A percentile compares a stretch with the other conserved stretches of the same genome.
phyloP scores from a whole-genome alignment of 1,140 invertebrate species.

The Zaprionus taronus region DNA sequence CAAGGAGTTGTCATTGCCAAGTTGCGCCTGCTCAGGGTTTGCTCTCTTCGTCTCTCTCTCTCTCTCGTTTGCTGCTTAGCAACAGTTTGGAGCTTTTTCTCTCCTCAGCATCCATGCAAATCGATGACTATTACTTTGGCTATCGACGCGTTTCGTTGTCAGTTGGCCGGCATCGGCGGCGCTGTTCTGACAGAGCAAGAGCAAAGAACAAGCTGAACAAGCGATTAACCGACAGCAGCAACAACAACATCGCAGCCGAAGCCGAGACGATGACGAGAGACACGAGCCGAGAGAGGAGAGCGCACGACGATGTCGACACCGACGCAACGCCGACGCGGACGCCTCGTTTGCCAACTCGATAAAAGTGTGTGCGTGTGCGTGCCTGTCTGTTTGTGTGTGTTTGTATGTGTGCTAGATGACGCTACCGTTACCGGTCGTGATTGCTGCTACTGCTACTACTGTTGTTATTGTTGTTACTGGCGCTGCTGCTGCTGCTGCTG shows the following conservation, averaged over 20 bases:
- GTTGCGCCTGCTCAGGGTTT: no score
- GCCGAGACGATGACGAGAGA: constrained; percentile 18
- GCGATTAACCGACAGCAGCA: constrained; percentile 8
- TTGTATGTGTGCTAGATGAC: constrained; percentile 65
- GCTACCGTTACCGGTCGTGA: constrained; percentile 63
- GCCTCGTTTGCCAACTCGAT: constrained; percentile 73
- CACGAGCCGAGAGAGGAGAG: constrained; percentile 9
- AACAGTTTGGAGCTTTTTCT: constrained; percentile 28
- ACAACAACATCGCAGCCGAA: constrained; percentile 36
- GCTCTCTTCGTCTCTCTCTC: no score
- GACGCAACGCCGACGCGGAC: constrained; percentile 45
- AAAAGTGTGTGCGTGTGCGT: constrained; percentile 58
- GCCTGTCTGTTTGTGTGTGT: not conserved
- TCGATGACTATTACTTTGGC: constrained; percentile 44
- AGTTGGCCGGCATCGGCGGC: constrained; percentile 41
- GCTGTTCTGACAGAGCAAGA: constrained; percentile 61
- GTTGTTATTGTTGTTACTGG: constrained; percentile 21
- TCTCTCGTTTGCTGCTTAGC: constrained; percentile 11
- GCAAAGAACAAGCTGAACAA: constrained; percentile 28
- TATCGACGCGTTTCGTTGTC: constrained; percentile 34
- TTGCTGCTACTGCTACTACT: constrained; percentile 20
- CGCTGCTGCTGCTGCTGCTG: constrained; percentile 25
- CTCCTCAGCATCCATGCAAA: constrained; percentile 7
- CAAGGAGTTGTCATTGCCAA: no score
- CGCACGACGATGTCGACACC: constrained; percentile 14